Conservation (phyloP, 2,888 invertebrate species). For the Drosophila robusta region DNA sequence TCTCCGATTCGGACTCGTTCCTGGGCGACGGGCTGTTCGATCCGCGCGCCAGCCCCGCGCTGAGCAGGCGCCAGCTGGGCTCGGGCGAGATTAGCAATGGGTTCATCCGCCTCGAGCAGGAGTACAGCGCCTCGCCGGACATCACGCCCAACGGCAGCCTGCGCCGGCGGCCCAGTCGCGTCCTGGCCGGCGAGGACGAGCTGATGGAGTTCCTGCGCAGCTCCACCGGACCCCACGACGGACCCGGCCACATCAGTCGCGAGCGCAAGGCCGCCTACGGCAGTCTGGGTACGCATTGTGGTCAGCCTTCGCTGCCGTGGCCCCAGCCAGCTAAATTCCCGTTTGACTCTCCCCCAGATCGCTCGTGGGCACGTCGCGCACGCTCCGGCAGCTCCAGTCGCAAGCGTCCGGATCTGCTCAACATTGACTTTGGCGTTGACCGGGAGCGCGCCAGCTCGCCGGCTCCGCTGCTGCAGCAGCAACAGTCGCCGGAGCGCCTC, state of each 20-base stretch:
- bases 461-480: constrained; percentile 86
- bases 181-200: constrained; percentile 88
- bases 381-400: constrained; percentile 89
- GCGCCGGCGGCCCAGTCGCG: constrained; percentile 91
- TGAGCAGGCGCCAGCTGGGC: constrained; percentile 88
- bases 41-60: constrained; percentile 89
- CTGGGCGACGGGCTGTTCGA: constrained; percentile 92
- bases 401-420: constrained; percentile 91
- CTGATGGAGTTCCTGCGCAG: constrained; percentile 94
- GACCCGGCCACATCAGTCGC: constrained; percentile 86
- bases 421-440: constrained; percentile 90
- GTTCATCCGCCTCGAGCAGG: constrained; percentile 78
- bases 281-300: constrained; percentile 90
- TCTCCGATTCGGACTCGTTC: constrained; percentile 90
- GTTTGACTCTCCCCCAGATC: constrained; percentile 86
- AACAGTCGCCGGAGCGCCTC: constrained; percentile 86
- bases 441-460: constrained; percentile 91
- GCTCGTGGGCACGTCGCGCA: constrained; percentile 94
- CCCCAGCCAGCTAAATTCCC: background rate
- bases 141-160: constrained; percentile 96
- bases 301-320: no score
- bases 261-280: constrained; percentile 91
- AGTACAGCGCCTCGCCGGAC: constrained; percentile 86
- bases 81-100: constrained; percentile 85
- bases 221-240: constrained; percentile 90